Conservation (phyloP, 2,113 vertebrate species). For the Amphilophus citrinellus region DNA sequence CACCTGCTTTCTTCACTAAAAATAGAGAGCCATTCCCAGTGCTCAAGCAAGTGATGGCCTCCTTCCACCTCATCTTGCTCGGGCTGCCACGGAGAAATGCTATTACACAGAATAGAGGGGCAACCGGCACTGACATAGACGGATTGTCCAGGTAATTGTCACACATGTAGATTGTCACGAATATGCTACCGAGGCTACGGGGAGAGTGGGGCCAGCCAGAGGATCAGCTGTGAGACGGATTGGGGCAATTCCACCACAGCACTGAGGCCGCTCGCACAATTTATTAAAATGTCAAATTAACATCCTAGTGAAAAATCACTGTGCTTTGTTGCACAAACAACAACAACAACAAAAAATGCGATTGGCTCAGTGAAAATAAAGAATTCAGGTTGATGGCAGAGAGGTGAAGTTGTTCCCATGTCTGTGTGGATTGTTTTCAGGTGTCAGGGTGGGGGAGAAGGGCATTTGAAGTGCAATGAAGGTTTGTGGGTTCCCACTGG, state of each 20-base stretch:
- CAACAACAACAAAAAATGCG: conserved; percentile 74
- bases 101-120: conserved; percentile 66
- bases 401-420: conserved; percentile 46
- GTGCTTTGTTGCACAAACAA: conserved; percentile 47
- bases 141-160: conserved; percentile 79
- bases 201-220: conserved; percentile 64
- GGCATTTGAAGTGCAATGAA: conserved; percentile 41
- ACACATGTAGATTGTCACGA: conserved; percentile 82
- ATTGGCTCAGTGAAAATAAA: conserved; percentile 70
- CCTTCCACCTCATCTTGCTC: conserved; percentile 67
- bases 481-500: conserved; percentile 59
- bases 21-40: conserved; percentile 62
- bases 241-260: conserved; percentile 79
- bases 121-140: conserved; percentile 67
- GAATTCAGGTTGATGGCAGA: conserved; percentile 68
- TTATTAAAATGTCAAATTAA: conserved; percentile 87
- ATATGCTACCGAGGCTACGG: conserved; percentile 71
- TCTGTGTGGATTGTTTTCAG: conserved; percentile 56
- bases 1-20: conserved; percentile 61
- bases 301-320: conserved; percentile 81
- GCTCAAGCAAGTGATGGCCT: conserved; percentile 61
- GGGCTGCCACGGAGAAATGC: conserved; percentile 65
- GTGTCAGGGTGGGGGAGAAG: background rate
- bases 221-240: conserved; percentile 83
- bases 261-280: conserved; percentile 71